A percentile compares a stretch with the other conserved stretches of the same genome.
These are phyloP conservation scores for Caenorhabditis sp. DNA, from an alignment of 2,888 invertebrate species.

Conservation along the genomic window DNA sequence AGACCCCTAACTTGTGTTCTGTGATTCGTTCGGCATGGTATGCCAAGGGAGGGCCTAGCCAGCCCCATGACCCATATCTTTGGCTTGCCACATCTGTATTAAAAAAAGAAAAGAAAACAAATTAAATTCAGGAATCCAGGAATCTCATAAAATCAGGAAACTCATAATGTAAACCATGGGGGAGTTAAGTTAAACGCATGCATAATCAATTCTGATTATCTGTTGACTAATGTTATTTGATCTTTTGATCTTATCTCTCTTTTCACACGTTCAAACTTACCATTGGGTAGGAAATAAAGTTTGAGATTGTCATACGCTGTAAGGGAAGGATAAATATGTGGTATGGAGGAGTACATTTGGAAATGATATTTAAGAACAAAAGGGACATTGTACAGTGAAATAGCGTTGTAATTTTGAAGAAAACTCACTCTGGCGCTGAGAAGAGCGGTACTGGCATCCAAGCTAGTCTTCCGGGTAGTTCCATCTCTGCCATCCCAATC, in stretches of 20 bases:
- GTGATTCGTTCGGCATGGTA: no score
- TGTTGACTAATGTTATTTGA: background rate
- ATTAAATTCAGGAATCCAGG: background rate
- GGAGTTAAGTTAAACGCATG: slow-evolving; percentile 5
- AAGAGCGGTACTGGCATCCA: slow-evolving; percentile 68
- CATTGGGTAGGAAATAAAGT: slow-evolving; percentile 58
- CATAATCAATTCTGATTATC: slow-evolving; percentile 16
- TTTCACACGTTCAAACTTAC: slow-evolving; percentile 54
- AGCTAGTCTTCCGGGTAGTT: slow-evolving; percentile 64
- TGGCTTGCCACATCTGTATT: no score
- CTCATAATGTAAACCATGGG: background rate
- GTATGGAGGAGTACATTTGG: slow-evolving; percentile 1
- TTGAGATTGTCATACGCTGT: slow-evolving; percentile 64
- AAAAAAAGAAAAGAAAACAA: no score
- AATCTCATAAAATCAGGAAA: slow-evolving; percentile 20
- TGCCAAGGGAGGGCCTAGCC: no score
- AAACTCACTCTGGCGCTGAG: slow-evolving; percentile 57
- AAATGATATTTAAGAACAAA: background rate
- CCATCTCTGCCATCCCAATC: slow-evolving; percentile 69
- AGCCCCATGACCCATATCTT: no score
- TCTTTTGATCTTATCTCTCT: background rate
- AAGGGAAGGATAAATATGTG: slow-evolving; percentile 14
- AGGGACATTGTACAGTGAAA: background rate
- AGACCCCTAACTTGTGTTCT: no score
- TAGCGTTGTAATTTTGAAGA: background rate